Evolutionary conservation across 2,113 vertebrate species (phyloP), one percentile per base, ranked within the genome.

Genomic region (Tyto alba): DNA sequence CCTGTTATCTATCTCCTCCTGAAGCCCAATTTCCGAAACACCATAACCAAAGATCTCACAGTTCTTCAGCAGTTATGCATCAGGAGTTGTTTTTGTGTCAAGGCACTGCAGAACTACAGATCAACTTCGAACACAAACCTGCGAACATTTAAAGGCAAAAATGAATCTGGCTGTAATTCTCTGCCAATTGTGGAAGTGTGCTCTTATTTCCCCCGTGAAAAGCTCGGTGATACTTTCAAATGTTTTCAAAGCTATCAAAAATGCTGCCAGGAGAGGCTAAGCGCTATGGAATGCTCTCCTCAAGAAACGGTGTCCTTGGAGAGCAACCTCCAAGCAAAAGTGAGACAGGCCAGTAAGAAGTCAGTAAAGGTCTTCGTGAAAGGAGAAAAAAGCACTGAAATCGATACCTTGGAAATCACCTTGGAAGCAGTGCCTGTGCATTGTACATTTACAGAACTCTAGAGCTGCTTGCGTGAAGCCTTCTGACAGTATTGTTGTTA

Each of bases 1-100:
- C 98, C 98, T 5, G 73, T 97, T 88, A 90, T 98, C 56, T 98
- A 97, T 93, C 92, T 98, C 16, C 85, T 97, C 72, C 96, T 98
- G 56, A 97, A 98, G 73, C 98, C 98, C 1, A 98, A 92, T 91
- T 97, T 98, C 77, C 90, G 98, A 90, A 97, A 76, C 43, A 72
- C 96, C 18, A 82, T 98, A 27, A n/a, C 81, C 85, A 96, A 95
- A 60, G 96, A 98, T 83, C 90, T 97, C 48, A 68, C 81, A 27
- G 48, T 66, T 27, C 86, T 98, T 30, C 97, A 96, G 32, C 71
- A 95, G 16, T n/a, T 85, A 40, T 98, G 96, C 66, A 45, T 94
- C 69, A 96, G 85, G 45, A 72, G 71, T 53, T 98, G 94, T 56
- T 72, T 93, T 89, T 96, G 95, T 60, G 66, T 85, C 48, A 94